Conservation (phyloP, 2,888 invertebrate species). For the Melipona bicolor region DNA sequence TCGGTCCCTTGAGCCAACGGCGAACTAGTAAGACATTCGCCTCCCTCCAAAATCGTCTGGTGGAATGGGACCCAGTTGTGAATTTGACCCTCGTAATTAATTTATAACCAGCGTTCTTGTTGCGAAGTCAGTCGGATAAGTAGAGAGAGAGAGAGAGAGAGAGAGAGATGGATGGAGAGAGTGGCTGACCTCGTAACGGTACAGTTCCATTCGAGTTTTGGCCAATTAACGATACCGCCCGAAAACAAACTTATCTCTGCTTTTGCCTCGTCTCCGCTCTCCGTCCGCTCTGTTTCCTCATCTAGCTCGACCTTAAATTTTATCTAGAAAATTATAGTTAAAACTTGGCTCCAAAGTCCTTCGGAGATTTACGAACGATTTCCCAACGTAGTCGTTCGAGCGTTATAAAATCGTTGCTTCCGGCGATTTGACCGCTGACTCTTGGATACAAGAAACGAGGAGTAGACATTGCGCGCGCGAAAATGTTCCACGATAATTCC, state of each 20-base stretch:
- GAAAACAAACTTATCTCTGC: conserved; percentile 45
- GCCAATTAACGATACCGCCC: conserved; percentile 52
- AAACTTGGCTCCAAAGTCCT: neutral
- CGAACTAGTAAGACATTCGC: conserved; percentile 77
- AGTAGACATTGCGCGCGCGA: conserved; percentile 43
- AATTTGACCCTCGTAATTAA: conserved; percentile 81
- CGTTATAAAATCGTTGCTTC: conserved; percentile 17
- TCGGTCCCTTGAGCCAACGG: conserved; percentile 66
- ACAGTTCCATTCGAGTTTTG: conserved; percentile 50
- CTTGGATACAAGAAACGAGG: conserved; percentile 12
- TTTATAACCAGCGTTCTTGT: conserved; percentile 77
- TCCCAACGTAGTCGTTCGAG: conserved; percentile 4
- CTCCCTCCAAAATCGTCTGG: conserved; percentile 54
- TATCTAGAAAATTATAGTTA: conserved; percentile 1
- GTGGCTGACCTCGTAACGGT: conserved; percentile 61
- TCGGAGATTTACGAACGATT: conserved; percentile 14
- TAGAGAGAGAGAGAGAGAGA: conserved; percentile 3
- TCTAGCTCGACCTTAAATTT: conserved; percentile 1
- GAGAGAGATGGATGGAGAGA: neutral
- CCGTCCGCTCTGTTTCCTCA: too few relatives aligned
- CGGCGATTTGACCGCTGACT: conserved; percentile 9
- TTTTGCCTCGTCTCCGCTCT: conserved; percentile 1
- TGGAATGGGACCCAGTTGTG: conserved; percentile 72
- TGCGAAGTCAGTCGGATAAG: conserved; percentile 57
- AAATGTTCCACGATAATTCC: conserved; percentile 57